Conservation (phyloP, 2,797 vertebrate species). For the Acanthiza pusilla region DNA sequence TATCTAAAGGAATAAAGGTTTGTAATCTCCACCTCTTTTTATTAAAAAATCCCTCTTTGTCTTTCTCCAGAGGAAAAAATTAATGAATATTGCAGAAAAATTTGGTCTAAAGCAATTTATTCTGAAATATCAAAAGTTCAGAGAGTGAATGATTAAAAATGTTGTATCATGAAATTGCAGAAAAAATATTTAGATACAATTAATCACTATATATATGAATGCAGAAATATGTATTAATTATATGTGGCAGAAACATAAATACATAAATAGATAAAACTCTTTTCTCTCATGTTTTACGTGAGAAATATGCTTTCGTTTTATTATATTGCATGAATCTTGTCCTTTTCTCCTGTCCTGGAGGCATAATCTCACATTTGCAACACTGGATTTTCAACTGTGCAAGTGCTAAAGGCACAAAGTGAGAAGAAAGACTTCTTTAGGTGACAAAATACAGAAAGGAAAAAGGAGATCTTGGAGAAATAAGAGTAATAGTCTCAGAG, state of each 20-base stretch:
- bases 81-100: neutral
- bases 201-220: neutral
- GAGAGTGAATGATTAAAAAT: neutral
- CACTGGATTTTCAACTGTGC: neutral
- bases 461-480: neutral
- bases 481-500: neutral
- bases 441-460: neutral
- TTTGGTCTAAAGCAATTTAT: neutral
- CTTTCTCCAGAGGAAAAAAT: neutral
- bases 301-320: neutral
- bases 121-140: neutral
- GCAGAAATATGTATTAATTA: neutral
- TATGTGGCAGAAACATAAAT: neutral
- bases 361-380: neutral
- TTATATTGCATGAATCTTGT: neutral
- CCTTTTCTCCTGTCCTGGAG: neutral
- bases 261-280: neutral
- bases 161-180: rapidly evolving
- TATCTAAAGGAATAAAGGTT: neutral
- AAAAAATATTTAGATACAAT: neutral
- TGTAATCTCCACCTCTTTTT: neutral
- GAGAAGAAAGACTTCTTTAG: neutral
- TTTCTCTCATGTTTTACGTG: neutral
- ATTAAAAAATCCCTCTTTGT: rapidly evolving
- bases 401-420: neutral